Conservation (phyloP, 1,140 invertebrate genomes). For the Drosophila trapezifrons region DNA sequence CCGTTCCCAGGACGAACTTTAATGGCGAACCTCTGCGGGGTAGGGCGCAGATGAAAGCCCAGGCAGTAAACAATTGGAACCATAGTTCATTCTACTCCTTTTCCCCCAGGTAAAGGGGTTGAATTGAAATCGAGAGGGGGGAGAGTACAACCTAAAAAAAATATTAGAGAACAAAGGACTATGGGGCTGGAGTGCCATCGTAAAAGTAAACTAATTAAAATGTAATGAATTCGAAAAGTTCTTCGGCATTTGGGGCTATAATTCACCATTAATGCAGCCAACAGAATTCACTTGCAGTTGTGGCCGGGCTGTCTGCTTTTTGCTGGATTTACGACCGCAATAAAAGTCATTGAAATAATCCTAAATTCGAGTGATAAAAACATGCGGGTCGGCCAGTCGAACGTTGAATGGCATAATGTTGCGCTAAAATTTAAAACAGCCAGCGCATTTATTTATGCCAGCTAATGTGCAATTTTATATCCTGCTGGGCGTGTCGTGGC, state of each 20-base stretch:
- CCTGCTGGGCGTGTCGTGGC: slow-evolving; percentile 23
- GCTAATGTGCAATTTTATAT: slow-evolving; percentile 35
- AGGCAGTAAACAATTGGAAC: slow-evolving; percentile 54
- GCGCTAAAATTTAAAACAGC: slow-evolving; percentile 52
- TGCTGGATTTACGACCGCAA: slow-evolving; percentile 66
- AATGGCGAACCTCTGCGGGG: slow-evolving; percentile 22
- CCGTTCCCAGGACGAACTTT: slow-evolving; percentile 33
- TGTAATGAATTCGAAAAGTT: slow-evolving; percentile 65
- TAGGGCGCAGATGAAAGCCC: slow-evolving; percentile 24
- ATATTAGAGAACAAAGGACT: slow-evolving; percentile 37
- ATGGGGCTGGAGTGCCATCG: slow-evolving; percentile 35
- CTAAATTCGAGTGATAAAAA: slow-evolving; percentile 74
- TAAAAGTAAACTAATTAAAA: slow-evolving; percentile 78
- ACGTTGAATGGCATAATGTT: slow-evolving; percentile 33
- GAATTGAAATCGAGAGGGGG: slow-evolving; percentile 32
- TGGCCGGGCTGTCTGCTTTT: slow-evolving; percentile 29
- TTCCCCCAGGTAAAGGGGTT: slow-evolving; percentile 35
- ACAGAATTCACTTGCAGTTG: slow-evolving; percentile 61
- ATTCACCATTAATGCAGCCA: slow-evolving; percentile 68
- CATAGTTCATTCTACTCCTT: slow-evolving; percentile 48
- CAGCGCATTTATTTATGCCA: slow-evolving; percentile 48
- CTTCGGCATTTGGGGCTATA: slow-evolving; percentile 65
- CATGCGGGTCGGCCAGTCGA: slow-evolving; percentile 20
- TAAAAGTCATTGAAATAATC: slow-evolving; percentile 75
- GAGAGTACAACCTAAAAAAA: slow-evolving; percentile 3